Evolutionary conservation across 2,113 vertebrate species (phyloP).

Genomic region (Fregata magnificens): DNA sequence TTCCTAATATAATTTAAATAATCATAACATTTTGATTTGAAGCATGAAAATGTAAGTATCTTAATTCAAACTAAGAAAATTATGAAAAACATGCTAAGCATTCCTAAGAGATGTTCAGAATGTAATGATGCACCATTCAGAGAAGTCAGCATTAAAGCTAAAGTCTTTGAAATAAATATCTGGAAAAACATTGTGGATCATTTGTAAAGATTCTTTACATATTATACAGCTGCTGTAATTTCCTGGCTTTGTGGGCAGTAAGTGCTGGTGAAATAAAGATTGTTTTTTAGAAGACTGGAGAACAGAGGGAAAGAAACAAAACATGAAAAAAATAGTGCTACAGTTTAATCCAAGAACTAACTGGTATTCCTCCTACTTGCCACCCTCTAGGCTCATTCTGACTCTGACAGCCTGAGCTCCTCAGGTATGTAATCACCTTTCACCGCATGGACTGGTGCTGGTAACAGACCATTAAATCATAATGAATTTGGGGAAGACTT

Average conservation of each 20-base stretch:
- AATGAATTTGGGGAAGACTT: background rate
- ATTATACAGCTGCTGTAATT: background rate
- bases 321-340: background rate
- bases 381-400: background rate
- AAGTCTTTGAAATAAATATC: background rate
- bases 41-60: background rate
- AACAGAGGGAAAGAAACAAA: background rate
- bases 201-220: background rate
- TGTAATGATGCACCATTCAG: background rate
- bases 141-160: background rate
- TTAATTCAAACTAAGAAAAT: conserved; percentile 6
- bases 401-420: background rate
- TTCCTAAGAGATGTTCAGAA: background rate
- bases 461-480: background rate
- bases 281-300: background rate
- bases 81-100: background rate
- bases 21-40: background rate
- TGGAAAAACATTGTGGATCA: background rate
- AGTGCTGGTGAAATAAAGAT: background rate
- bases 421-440: background rate
- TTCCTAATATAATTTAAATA: background rate
- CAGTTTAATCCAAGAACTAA: background rate
- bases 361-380: background rate
- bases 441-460: background rate
- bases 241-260: background rate